Evolutionary conservation across 2,888 invertebrate genomes (phyloP).

Genomic region (Phytoseiulus persimilis): DNA sequence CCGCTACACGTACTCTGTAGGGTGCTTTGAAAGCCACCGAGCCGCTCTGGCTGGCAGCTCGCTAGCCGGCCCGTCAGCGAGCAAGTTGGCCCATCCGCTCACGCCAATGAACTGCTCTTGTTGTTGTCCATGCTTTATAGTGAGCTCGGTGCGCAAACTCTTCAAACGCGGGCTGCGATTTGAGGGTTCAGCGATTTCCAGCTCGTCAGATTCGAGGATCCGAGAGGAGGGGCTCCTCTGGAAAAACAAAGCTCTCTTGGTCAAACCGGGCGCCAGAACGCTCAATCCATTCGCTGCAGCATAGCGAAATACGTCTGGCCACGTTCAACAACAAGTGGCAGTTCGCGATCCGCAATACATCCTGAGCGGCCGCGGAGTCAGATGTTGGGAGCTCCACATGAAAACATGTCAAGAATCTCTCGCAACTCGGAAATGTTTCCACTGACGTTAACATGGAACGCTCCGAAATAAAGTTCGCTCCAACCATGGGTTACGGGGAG

Average conservation of each 20-base stretch:
- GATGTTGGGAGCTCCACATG: no score
- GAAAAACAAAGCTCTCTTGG: neutral
- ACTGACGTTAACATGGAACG: neutral
- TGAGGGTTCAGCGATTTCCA: no score
- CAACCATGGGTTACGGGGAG: neutral
- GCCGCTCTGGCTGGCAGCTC: neutral
- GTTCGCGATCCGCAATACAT: neutral
- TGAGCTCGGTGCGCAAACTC: neutral
- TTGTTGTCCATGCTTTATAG: neutral
- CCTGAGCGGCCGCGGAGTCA: no score
- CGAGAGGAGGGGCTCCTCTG: no score
- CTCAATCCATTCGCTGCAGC: neutral
- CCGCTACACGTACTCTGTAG: slow-evolving; percentile 5
- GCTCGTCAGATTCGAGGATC: no score
- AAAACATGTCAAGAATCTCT: no score
- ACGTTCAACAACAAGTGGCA: neutral
- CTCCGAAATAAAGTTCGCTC: neutral
- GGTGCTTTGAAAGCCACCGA: neutral
- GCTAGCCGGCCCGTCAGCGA: neutral
- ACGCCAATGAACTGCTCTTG: neutral
- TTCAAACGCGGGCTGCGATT: no score
- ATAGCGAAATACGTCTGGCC: neutral
- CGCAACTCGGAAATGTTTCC: neutral
- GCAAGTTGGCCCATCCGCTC: neutral
- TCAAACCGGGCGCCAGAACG: neutral